Base-by-base conservation (phyloP, 2,797 vertebrate species). In the Nannoperca obscura region DNA sequence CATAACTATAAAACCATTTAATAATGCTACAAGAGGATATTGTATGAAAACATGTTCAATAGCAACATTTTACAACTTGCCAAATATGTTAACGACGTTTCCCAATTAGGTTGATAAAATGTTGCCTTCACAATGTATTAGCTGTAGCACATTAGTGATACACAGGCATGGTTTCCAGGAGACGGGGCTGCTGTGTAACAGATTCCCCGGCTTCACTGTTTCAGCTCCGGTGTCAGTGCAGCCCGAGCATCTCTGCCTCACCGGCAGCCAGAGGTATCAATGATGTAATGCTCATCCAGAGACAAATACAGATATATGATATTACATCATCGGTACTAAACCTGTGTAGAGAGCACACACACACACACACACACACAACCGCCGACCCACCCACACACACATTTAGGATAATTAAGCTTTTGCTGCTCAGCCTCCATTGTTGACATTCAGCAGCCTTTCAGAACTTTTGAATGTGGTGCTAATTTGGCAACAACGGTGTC, bases 341-440 rank as follows among this genome's bases (percentile, higher is more conserved):
- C 88, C 85, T 89, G 83, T 64, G 83, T 75, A 71, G 81, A 64
- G 44, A 54, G 67, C 24, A 4, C 52, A 40, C 67, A 24, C 67
- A 52, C 57, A 42, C 60, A 65, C 69, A 75, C 36, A 11, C 36
- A 70, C 72, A 64, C 55, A 66, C 65, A 47, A 68, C 68, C 80
- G 7, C 32, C n/a, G n/a, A 61, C 77, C 52, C 78, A 62, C 67
- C 49, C 78, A 8, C 76, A 71, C 85, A 69, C 85, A 87, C 83
- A 86, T 86, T 81, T 83, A 64, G 90, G 88, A 88, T 94, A 91
- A 94, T 94, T 92, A 91, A 91, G 91, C 88, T 88, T 90, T 89
- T 86, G 90, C 93, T 92, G 93, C 93, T 94, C 90, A 91, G 91
- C 81, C 87, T 87, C 88, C 85, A 94, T 95, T 94, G 93, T 94